Conservation (phyloP, 2,113 vertebrate genomes). For the Lepus timidus region DNA sequence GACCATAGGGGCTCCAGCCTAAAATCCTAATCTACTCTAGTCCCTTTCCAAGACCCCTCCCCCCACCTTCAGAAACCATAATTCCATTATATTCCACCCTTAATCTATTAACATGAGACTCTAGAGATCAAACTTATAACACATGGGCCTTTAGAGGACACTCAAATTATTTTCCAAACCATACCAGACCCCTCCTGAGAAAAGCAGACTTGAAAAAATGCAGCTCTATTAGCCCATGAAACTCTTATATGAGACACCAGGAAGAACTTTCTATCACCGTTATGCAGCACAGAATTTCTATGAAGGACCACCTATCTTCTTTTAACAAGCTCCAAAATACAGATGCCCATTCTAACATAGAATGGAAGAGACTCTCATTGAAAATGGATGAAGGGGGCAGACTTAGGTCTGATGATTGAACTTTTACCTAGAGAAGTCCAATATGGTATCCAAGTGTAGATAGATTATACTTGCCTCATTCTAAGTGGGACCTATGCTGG, state of each 20-base stretch:
- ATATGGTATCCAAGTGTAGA: background rate
- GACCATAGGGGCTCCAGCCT: too few species aligned
- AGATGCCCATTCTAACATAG: background rate
- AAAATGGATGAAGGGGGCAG: constrained; percentile 24
- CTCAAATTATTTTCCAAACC: background rate
- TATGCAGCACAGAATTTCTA: background rate
- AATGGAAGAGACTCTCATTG: background rate
- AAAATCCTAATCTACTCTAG: too few species aligned
- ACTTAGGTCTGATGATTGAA: background rate
- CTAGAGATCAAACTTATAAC: too few species aligned
- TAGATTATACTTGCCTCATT: background rate
- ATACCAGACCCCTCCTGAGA: background rate
- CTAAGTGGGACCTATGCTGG: background rate
- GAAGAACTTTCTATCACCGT: background rate
- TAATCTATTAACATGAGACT: too few species aligned
- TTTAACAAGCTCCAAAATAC: background rate
- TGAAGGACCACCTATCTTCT: background rate
- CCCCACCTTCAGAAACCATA: too few species aligned
- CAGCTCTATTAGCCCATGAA: background rate
- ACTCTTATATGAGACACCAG: background rate
- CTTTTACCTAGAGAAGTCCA: constrained; percentile 23
- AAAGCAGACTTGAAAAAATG: constrained; percentile 20
- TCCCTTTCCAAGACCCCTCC: too few species aligned
- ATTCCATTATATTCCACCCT: too few species aligned
- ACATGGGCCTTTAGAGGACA: too few species aligned